Conservation (phyloP, 37 sponge, comb jelly and placozoan species). For the Ianthella basta region DNA sequence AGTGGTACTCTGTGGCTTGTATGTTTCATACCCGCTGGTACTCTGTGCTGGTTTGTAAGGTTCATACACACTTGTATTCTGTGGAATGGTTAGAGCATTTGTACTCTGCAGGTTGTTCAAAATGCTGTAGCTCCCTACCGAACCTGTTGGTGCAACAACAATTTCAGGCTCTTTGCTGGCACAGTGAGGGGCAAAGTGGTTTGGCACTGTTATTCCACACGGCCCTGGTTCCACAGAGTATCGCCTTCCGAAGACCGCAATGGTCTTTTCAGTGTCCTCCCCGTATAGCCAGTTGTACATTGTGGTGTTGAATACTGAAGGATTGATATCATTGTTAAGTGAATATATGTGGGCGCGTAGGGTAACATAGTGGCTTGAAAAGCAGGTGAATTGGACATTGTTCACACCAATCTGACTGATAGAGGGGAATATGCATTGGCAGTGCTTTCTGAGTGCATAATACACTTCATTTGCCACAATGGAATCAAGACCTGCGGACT, state of each 20-base stretch:
- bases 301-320: neutral
- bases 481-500: too few species aligned
- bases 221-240: slow-evolving; percentile 8
- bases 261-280: neutral
- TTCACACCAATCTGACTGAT: neutral
- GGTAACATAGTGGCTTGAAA: neutral
- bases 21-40: too few species aligned
- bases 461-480: neutral
- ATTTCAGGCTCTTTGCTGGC: neutral
- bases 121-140: too few species aligned
- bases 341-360: neutral
- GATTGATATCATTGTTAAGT: neutral
- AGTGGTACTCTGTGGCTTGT: too few species aligned
- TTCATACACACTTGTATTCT: too few species aligned
- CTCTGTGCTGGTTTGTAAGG: too few species aligned
- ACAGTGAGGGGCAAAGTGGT: neutral
- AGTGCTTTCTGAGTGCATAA: neutral
- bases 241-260: neutral
- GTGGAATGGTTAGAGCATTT: too few species aligned
- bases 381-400: neutral
- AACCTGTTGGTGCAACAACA: too few species aligned
- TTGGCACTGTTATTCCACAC: slow-evolving; percentile 4
- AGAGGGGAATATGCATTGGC: neutral
- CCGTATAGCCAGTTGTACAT: neutral
- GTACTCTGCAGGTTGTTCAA: too few species aligned